Base-by-base conservation (phyloP, 1,140 invertebrate genomes). In the Scaptomyza graminum region DNA sequence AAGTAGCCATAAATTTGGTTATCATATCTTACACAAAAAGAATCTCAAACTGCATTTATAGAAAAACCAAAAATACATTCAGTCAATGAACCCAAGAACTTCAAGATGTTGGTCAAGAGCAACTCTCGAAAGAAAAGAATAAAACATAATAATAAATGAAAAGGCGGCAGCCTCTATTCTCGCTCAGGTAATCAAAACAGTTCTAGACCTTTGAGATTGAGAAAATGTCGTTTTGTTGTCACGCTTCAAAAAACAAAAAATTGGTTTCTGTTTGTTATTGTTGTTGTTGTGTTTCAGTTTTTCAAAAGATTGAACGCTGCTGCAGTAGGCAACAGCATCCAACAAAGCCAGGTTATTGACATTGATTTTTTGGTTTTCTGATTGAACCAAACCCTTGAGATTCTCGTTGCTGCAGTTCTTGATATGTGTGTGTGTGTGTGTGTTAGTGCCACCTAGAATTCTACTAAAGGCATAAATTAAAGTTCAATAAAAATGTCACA, bases 401-500 rank as follows among this genome's bases (percentile, higher is more conserved):
- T 59, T 63, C 57, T 57, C 46, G 65, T 55, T 50, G 41, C 51
- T 66, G 43, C 55, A 34, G 28, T n/a, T 57, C 11, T 63, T 47
- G 68, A 37, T 64, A 22, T 72, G 55, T 31, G 31, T 49, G 47
- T 49, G 25, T 74, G 55, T 55, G 52, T 79, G 54, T 34, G 31
- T 25, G 55, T 52, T 37, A 64, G 50, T 54, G 52, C 41, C 37
- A n/a, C 52, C 65, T 59, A 46, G 31, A 62, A 59, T 47, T 85
- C 56, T 73, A 12, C 22, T 67, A 65, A 55, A 41, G 76, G 83
- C 54, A 88, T 87, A 87, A 87, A 87, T 87, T 87, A 82, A 87
- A 87, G 72, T 87, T 87, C 82, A 87, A 87, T 87, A 87, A 87
- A 87, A 87, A 87, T 87, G 82, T 85, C 82, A 85, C 55, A 85